These are phyloP conservation scores for Euwallacea fornicatus DNA, from an alignment of 1,140 invertebrate genomes.

Conservation along the genomic window DNA sequence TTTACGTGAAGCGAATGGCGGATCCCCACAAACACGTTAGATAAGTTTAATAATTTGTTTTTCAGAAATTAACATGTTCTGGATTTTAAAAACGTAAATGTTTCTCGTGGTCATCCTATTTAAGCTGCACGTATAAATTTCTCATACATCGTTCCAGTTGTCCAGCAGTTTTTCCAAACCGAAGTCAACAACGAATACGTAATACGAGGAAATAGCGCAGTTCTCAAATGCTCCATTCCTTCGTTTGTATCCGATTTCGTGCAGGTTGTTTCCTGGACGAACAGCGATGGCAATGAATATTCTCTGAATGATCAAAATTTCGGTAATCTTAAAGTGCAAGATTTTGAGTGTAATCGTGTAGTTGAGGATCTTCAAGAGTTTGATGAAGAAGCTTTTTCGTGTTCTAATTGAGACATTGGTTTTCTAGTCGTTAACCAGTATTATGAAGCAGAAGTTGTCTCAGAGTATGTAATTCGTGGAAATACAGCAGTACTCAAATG, in stretches of 20 bases:
- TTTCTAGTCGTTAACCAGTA: conserved; percentile 84
- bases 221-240: conserved; percentile 90
- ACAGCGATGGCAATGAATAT: conserved; percentile 75
- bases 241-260: conserved; percentile 92
- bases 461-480: conserved; percentile 89
- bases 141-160: conserved; percentile 20
- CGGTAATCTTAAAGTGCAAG: conserved; percentile 54
- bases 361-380: too few species aligned
- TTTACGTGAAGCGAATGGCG: background rate
- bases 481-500: conserved; percentile 92
- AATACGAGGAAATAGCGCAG: conserved; percentile 89
- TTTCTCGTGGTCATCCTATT: conserved; percentile 1
- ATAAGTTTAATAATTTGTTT: background rate
- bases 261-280: conserved; percentile 80
- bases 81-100: background rate
- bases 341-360: too few species aligned
- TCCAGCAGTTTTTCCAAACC: conserved; percentile 35
- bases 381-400: too few species aligned
- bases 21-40: background rate
- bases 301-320: conserved; percentile 63
- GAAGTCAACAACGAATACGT: conserved; percentile 92
- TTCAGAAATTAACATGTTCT: background rate
- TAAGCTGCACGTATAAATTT: background rate
- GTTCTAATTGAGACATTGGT: background rate
- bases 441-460: conserved; percentile 89